Conservation (phyloP, 2,113 vertebrate genomes). For the Alligator mississippiensis region DNA sequence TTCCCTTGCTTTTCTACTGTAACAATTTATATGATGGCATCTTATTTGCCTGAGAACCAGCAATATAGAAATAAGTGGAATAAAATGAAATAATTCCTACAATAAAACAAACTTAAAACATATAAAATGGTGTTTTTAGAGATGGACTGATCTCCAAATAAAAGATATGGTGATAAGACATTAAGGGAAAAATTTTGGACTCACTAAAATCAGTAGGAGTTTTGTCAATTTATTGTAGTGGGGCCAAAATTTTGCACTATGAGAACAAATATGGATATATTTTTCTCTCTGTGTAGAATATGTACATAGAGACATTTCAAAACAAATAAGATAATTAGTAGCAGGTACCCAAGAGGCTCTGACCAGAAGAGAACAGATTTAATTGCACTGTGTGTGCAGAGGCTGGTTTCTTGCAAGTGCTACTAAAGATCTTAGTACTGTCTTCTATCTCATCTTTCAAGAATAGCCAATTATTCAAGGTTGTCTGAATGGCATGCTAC, state of each 20-base stretch:
- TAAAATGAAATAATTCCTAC: not conserved
- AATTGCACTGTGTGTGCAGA: constrained; percentile 27
- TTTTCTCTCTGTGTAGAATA: not conserved
- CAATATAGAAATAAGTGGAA: not conserved
- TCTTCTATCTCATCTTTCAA: not conserved
- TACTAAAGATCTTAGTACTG: not conserved
- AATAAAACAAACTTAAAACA: not conserved
- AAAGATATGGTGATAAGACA: rapidly evolving
- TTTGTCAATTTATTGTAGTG: not conserved
- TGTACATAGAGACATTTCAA: not conserved
- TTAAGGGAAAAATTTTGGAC: not conserved
- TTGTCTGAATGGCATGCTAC: not conserved
- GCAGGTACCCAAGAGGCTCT: not conserved
- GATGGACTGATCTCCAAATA: not conserved
- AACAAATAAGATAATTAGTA: not conserved
- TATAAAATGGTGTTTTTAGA: not conserved
- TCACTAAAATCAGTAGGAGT: not conserved
- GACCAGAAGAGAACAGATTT: constrained; percentile 22
- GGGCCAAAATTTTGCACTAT: not conserved
- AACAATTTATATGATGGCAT: no score
- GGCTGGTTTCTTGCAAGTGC: constrained; percentile 38
- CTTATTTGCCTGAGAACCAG: no score
- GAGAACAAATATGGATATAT: not conserved
- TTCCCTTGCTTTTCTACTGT: not conserved
- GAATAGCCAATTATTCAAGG: constrained; percentile 25